phyloP scores from a whole-genome alignment of 1,140 invertebrate genomes.

The Cyclina sinensis region DNA sequence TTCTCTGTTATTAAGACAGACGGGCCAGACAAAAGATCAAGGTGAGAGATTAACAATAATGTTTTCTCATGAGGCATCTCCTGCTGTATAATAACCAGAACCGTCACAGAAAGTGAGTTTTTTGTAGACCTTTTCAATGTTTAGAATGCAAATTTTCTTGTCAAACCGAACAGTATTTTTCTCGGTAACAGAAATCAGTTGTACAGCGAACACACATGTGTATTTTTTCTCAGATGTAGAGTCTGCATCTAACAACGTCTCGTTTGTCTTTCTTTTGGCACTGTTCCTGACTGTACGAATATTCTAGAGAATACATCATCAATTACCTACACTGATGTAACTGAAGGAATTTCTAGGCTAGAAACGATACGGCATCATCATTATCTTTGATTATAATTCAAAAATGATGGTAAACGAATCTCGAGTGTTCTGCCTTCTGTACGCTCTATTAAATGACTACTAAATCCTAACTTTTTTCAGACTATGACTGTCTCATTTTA shows the following conservation, averaged over 20 bases:
- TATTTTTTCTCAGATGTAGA: not conserved
- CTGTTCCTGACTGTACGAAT: not conserved
- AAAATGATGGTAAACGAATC: not conserved
- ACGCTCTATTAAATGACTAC: too few species aligned
- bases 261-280: constrained; percentile 20
- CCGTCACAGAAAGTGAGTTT: not conserved
- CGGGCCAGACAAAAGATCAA: too few species aligned
- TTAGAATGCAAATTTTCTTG: not conserved
- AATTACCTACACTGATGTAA: constrained; percentile 17
- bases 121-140: not conserved
- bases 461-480: too few species aligned
- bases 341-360: constrained; percentile 6
- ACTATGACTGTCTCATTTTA: too few species aligned
- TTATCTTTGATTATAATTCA: constrained; percentile 4
- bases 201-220: not conserved
- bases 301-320: constrained; percentile 30
- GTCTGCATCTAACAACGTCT: not conserved
- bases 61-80: not conserved
- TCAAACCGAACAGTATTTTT: not conserved
- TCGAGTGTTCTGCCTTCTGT: too few species aligned
- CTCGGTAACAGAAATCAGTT: not conserved
- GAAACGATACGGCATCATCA: not conserved
- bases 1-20: too few species aligned
- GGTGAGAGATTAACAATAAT: too few species aligned
- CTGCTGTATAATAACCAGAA: not conserved